Evolutionary conservation across 1,140 invertebrate genomes (phyloP).

Genomic region (Oscheius sp.): DNA sequence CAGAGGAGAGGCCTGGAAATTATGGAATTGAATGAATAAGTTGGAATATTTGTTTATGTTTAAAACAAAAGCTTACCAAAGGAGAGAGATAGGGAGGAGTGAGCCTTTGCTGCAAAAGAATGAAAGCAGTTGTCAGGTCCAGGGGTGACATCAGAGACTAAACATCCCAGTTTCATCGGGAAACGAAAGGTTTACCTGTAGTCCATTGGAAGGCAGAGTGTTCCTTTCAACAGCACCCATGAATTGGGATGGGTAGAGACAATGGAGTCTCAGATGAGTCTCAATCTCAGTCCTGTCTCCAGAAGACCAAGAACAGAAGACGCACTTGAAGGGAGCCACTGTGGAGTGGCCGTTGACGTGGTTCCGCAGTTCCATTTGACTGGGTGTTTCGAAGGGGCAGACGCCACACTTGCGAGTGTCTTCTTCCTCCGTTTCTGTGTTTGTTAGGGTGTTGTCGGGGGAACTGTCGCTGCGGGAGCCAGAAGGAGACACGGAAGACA

Average conservation of each 20-base stretch:
- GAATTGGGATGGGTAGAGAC: conserved; percentile 35
- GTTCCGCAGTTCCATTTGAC: not conserved
- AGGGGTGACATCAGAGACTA: not conserved
- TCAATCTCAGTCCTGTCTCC: conserved; percentile 42
- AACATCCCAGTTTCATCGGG: no score
- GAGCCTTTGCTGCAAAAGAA: not conserved
- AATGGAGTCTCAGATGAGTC: conserved; percentile 41
- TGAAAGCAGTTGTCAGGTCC: not conserved
- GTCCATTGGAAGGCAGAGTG: conserved; percentile 27
- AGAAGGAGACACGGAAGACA: not conserved
- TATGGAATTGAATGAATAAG: no score
- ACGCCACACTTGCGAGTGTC: conserved; percentile 5
- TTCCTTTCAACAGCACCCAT: conserved; percentile 47
- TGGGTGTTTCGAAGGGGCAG: not conserved
- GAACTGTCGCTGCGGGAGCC: not conserved
- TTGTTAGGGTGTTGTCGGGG: conserved; percentile 2
- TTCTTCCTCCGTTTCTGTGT: not conserved
- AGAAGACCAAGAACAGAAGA: conserved; percentile 44
- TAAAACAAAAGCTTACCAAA: not conserved
- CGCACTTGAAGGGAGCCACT: conserved; percentile 38
- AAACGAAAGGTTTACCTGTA: not conserved
- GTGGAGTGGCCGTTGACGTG: conserved; percentile 30
- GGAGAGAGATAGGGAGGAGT: not conserved
- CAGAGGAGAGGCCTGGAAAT: not conserved
- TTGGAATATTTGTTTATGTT: not conserved